Base-by-base conservation (phyloP, 1,140 invertebrate genomes). In the Contarinia nasturtii region DNA sequence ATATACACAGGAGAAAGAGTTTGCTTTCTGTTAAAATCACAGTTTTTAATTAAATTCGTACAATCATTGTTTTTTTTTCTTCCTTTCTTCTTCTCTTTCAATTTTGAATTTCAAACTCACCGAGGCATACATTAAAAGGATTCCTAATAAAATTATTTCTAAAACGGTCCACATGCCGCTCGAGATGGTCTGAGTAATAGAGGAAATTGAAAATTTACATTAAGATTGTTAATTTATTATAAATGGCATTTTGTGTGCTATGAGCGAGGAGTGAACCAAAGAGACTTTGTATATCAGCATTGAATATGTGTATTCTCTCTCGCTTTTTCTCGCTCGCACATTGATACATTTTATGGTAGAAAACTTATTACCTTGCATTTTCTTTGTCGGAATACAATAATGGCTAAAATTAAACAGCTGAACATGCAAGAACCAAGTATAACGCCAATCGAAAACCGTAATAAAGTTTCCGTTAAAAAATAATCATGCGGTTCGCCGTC, bases 101-200 rank as follows among this genome's bases (percentile, higher is more conserved):
- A 27, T 27, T 27, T n/a, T n/a, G 4, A 27, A 27, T 5, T 45
- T 18, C 52, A n/a, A n/a, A 71, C 82, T 78, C 72, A 90, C 86
- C 57, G 86, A 85, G 50, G 75, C 72, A 67, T 91, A 90, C 52
- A 91, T 75, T 52, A 91, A 69, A 53, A 87, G 70, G 51, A 86
- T 82, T 54, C 88, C 88, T 18, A 89, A 57, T 42, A 92, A 66
- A 49, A 91, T 79, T 27, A 82, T 82, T 68, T 93, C 87, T 57
- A 91, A 66, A 48, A 92, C 76, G 33, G 85, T 81, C 88, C 88
- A 93, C 77, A 87, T 86, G 48, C 82, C 79, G 51, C 75, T 75
- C 18, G 80, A 82, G 55, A 86, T 85, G 42, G 81, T 80, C 82
- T 87, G 61, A 12, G 5, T 5, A 7, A 17, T 2, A 42, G 8